phyloP scores from a whole-genome alignment of 1,140 invertebrate species.

The Zophobas morio region DNA sequence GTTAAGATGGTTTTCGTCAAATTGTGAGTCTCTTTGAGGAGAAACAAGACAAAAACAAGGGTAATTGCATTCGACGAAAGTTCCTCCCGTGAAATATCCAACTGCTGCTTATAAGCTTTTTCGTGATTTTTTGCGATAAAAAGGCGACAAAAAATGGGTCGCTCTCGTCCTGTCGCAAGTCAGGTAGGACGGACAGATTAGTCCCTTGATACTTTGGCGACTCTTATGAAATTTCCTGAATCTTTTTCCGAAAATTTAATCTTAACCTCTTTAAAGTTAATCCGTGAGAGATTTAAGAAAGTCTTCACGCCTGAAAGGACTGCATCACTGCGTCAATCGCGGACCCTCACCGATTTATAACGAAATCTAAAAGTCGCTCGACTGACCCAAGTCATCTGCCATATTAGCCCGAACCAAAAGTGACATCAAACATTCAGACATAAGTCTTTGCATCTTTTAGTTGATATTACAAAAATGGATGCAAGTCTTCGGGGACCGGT shows the following conservation, averaged over 20 bases:
- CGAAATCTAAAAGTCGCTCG: not conserved
- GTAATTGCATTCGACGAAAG: too few species aligned
- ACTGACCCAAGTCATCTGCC: constrained; percentile 2
- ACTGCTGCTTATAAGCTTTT: too few species aligned
- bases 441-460: constrained; percentile 17
- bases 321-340: not conserved
- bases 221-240: not conserved
- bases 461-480: constrained; percentile 19
- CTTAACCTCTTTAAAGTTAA: not conserved
- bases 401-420: not conserved
- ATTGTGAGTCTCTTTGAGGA: not conserved
- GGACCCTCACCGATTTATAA: not conserved
- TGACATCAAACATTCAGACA: constrained; percentile 3
- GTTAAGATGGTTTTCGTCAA: not conserved
- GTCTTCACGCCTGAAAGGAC: too few species aligned
- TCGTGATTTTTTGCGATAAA: not conserved
- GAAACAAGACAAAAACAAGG: too few species aligned
- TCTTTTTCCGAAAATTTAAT: not conserved
- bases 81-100: too few species aligned
- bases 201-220: not conserved
- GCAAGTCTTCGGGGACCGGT: constrained; percentile 2
- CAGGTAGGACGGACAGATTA: constrained; percentile 9
- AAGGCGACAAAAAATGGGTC: not conserved
- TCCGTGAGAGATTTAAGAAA: not conserved
- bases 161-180: not conserved